These are phyloP conservation scores for Hermodice carunculata DNA, from an alignment of 2,888 invertebrate genomes.

Conservation along the genomic window DNA sequence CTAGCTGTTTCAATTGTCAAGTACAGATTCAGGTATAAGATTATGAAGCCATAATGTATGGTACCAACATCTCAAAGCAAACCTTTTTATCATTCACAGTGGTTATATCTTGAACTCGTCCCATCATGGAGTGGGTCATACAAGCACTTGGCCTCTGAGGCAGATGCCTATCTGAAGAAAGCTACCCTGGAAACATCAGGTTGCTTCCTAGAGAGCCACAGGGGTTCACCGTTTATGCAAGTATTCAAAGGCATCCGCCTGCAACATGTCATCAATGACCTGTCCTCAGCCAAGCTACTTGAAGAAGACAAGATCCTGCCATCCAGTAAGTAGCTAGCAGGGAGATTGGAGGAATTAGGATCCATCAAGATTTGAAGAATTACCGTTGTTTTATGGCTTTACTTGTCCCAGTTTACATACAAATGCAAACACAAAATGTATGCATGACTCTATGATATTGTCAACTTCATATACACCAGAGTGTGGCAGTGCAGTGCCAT, in stretches of 20 bases:
- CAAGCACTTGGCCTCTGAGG: conserved; percentile 53
- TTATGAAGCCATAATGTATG: too few species aligned
- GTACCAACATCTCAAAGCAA: too few species aligned
- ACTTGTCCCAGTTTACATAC: too few species aligned
- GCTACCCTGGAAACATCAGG: not conserved
- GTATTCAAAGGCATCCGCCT: conserved; percentile 78
- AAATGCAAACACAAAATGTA: too few species aligned
- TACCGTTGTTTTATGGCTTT: not conserved
- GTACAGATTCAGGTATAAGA: too few species aligned
- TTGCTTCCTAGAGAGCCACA: conserved; percentile 74
- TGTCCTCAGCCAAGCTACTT: conserved; percentile 78
- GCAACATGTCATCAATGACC: conserved; percentile 79
- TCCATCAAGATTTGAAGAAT: not conserved
- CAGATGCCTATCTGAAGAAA: conserved; percentile 44
- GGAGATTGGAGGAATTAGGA: not conserved
- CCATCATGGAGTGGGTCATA: conserved; percentile 70
- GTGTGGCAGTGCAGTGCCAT: too few species aligned
- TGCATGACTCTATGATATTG: too few species aligned
- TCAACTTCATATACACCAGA: too few species aligned
- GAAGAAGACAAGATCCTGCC: conserved; percentile 80
- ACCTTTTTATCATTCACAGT: too few species aligned
- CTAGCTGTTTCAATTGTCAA: too few species aligned
- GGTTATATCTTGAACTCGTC: conserved; percentile 76
- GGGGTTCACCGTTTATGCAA: conserved; percentile 75
- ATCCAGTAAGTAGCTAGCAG: conserved; percentile 63